Evolutionary conservation across 2,888 invertebrate genomes (phyloP), one percentile per base, ranked within the genome.

Genomic region (Lasioglossum zephyrum): DNA sequence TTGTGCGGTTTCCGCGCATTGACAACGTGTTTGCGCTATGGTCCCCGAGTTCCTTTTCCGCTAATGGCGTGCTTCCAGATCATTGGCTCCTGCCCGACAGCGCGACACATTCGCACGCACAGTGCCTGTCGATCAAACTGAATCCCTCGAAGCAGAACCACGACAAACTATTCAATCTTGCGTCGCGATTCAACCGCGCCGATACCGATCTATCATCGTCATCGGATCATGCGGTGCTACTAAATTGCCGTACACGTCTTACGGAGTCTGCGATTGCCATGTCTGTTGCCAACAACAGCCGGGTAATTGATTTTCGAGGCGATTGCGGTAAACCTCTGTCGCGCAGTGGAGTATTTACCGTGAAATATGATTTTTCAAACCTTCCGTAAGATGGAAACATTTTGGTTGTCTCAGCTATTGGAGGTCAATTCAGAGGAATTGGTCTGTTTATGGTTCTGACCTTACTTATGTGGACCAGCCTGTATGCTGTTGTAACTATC

Each of bases 1-100:
- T 92, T 92, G 88, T 91, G 91, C 81, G 92, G 93, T 93, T 92
- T 92, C 92, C 87, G 78, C 86, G 80, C 90, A 92, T 84, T 88
- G 90, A 92, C 88, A 90, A 86, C 90, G 87, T 89, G 88, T 91
- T 91, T 86, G 72, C 87, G 75, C 79, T 69, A 74, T 60, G 57
- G 77, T 47, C 74, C 76, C 78, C 74, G 77, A 81, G 72, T 60
- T 79, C 57, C 81, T 63, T 57, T 70, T 73, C 49, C 78, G 2
- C 31, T 57, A 36, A 22, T 44, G 39, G 1, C 44, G 8, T 44
- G 1, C 22, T 66, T 16, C 3, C 49, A n/a, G 31, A 44, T 69
- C 69, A 22, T 44, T 47, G 44, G 31, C 22, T 16, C 26, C 22
- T 4, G 57, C 13, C 13, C 22, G 18, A 8, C 31, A 16, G 4